A percentile compares a stretch with the other conserved stretches of the same genome.
Evolutionary conservation across 2,888 invertebrate species (phyloP).

Genomic region (Herminia tarsipennalis): DNA sequence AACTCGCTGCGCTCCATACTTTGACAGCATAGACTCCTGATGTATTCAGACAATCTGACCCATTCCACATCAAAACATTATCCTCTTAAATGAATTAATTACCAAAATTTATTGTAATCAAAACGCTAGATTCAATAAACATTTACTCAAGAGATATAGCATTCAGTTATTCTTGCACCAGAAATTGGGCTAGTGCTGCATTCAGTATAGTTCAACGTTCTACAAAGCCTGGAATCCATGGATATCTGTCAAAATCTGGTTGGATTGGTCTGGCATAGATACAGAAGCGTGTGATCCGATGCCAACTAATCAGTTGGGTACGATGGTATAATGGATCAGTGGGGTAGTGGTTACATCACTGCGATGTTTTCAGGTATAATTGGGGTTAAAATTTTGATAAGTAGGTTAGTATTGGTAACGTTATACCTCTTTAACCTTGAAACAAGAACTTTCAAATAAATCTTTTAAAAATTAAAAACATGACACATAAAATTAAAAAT

Average conservation of each 20-base stretch:
- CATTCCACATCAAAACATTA: too few relatives aligned
- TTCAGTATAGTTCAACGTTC: constrained; percentile 31
- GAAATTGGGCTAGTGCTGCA: constrained; percentile 15
- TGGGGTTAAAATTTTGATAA: background rate
- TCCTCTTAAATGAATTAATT: too few relatives aligned
- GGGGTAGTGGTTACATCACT: background rate
- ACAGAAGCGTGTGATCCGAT: constrained; percentile 36
- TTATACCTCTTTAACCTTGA: too few relatives aligned
- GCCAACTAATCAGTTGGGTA: constrained; percentile 26
- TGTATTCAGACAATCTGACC: too few relatives aligned
- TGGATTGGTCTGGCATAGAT: constrained; percentile 37
- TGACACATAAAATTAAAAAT: too few relatives aligned
- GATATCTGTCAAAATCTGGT: constrained; percentile 34
- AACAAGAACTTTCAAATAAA: too few relatives aligned
- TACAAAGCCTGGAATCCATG: constrained; percentile 13
- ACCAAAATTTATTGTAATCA: background rate
- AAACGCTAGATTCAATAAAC: constrained; percentile 4
- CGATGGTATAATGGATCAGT: constrained; percentile 5
- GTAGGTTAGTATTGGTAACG: too few relatives aligned
- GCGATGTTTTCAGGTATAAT: background rate
- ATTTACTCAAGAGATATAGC: background rate
- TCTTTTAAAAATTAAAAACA: too few relatives aligned
- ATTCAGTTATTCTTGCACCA: constrained; percentile 2
- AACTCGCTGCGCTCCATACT: too few relatives aligned
- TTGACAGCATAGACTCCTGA: too few relatives aligned